Conservation (phyloP, 1,140 invertebrate species). For the Globodera ellingtonae region DNA sequence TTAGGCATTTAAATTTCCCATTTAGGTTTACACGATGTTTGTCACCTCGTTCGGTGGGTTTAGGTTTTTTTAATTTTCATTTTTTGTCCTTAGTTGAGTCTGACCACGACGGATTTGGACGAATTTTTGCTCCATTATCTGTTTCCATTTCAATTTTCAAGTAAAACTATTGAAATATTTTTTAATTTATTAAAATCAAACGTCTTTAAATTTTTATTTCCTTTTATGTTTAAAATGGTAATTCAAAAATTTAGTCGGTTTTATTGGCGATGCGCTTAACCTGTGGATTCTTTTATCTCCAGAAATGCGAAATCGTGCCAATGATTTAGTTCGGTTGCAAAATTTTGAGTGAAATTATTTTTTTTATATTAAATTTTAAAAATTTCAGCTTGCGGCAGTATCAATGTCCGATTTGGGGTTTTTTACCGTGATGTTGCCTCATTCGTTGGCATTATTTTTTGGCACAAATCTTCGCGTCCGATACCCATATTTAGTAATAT, state of each 20-base stretch:
- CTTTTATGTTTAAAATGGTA: no score
- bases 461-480: constrained; percentile 50
- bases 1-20: no score
- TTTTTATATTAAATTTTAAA: background rate
- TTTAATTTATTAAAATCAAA: background rate
- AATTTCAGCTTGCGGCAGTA: constrained; percentile 61
- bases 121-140: constrained; percentile 50
- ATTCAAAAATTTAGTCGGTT: constrained; percentile 33
- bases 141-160: constrained; percentile 58
- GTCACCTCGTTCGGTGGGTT: constrained; percentile 13
- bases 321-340: constrained; percentile 55
- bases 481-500: constrained; percentile 47
- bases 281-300: constrained; percentile 58
- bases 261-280: constrained; percentile 61
- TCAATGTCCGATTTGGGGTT: constrained; percentile 60
- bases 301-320: constrained; percentile 61
- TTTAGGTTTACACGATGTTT: constrained; percentile 37
- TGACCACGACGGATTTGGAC: constrained; percentile 48
- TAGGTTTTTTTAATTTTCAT: background rate
- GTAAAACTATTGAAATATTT: constrained; percentile 58
- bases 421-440: constrained; percentile 57
- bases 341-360: constrained; percentile 15
- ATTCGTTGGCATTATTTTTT: constrained; percentile 55
- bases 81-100: constrained; percentile 24
- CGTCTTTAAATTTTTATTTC: background rate